Conservation (phyloP, 2,888 invertebrate genomes). For the Monoplex corrugatus region DNA sequence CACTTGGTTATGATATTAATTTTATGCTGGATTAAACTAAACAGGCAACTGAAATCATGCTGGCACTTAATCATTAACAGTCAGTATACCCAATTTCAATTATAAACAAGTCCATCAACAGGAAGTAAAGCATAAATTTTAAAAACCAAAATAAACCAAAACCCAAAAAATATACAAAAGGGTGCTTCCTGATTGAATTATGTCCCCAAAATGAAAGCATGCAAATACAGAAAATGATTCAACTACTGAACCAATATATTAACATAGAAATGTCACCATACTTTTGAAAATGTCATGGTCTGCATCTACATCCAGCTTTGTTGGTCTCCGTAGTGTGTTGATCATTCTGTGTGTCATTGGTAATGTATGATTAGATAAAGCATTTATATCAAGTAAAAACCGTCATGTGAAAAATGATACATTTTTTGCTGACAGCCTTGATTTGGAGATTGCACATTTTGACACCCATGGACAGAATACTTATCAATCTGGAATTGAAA, state of each 20-base stretch:
- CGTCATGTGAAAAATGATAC: background rate
- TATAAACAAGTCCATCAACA: too few relatives aligned
- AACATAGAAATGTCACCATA: background rate
- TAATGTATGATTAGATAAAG: background rate
- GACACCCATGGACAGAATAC: too few relatives aligned
- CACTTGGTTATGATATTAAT: too few relatives aligned
- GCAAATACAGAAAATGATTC: background rate
- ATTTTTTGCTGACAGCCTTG: too few relatives aligned
- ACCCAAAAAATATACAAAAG: background rate
- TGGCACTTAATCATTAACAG: too few relatives aligned
- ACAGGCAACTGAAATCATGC: too few relatives aligned
- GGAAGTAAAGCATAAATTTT: background rate
- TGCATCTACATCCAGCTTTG: conserved; percentile 14
- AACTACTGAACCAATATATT: background rate
- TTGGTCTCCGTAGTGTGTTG: background rate
- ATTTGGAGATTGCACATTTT: too few relatives aligned
- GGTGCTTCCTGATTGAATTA: too few relatives aligned
- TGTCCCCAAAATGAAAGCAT: background rate
- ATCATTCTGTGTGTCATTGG: conserved; percentile 2
- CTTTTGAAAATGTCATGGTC: conserved; percentile 4
- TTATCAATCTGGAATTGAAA: too few relatives aligned
- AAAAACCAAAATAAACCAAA: background rate
- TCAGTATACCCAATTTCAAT: too few relatives aligned
- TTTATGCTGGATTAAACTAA: too few relatives aligned
- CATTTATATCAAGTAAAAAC: background rate